Percentiles rank a stretch among this genome's conserved stretches.
Conservation (phyloP, 2,113 vertebrate species). For the Pteropus alecto region DNA sequence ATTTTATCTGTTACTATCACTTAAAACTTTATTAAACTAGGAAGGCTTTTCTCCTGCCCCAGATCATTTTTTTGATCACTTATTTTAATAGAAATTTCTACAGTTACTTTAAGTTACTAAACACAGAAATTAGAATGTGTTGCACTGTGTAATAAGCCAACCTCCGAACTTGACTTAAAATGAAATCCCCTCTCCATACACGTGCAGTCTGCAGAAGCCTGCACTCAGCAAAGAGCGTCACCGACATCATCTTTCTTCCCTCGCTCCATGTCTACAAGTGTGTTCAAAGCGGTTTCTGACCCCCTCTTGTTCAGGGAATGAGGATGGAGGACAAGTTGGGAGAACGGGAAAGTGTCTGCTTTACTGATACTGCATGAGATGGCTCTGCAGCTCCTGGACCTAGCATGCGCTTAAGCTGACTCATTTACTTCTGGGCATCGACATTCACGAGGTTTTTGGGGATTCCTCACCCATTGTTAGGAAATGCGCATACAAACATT, state of each 20-base stretch:
- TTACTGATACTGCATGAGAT: rapidly evolving
- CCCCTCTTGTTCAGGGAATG: background rate
- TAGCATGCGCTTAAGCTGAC: background rate
- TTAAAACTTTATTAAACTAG: conserved; percentile 46
- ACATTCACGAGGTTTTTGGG: background rate
- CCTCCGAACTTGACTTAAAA: conserved; percentile 33
- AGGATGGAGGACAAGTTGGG: rapidly evolving
- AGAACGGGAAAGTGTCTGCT: background rate
- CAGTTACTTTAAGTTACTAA: background rate
- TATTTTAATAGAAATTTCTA: background rate
- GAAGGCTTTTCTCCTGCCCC: background rate
- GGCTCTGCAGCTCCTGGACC: background rate
- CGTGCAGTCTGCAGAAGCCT: background rate
- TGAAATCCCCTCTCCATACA: background rate
- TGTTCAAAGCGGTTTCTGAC: background rate
- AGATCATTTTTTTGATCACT: background rate
- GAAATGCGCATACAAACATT: background rate
- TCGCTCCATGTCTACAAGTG: background rate
- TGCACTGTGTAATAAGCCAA: background rate
- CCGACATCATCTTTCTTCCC: background rate
- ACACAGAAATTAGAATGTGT: background rate
- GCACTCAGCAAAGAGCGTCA: background rate
- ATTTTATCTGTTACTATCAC: conserved; percentile 16
- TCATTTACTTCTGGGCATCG: background rate
- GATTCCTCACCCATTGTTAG: background rate